These are phyloP conservation scores for Hoplostethus mediterraneus DNA, from an alignment of 2,797 vertebrate genomes.

Conservation along the genomic window DNA sequence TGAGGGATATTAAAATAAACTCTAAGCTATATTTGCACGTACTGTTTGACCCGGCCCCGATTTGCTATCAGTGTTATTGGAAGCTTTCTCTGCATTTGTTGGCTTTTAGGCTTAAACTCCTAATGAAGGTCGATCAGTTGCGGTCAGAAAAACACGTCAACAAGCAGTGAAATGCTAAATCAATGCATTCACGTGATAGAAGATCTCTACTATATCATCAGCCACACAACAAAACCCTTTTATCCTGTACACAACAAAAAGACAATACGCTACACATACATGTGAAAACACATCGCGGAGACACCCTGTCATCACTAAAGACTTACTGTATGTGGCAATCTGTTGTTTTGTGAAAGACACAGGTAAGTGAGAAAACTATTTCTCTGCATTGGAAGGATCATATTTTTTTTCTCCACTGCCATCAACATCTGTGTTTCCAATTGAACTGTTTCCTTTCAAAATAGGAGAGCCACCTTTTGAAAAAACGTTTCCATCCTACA, in stretches of 20 bases:
- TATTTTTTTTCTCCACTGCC: background rate
- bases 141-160: constrained; percentile 8
- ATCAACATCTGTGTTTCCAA: background rate
- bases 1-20: constrained; percentile 42
- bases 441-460: background rate
- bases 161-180: constrained; percentile 1
- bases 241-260: background rate
- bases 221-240: background rate
- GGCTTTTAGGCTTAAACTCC: constrained; percentile 34
- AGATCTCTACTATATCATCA: background rate
- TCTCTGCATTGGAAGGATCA: background rate
- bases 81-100: constrained; percentile 40
- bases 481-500: too few relatives aligned
- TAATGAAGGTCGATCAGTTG: constrained; percentile 11
- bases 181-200: background rate
- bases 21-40: background rate
- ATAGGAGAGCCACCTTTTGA: too few relatives aligned
- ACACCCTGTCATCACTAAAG: background rate
- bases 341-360: background rate
- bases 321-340: background rate
- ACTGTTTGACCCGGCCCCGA: constrained; percentile 35
- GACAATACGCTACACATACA: background rate
- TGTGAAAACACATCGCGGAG: background rate
- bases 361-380: constrained; percentile 1
- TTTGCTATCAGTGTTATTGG: constrained; percentile 7